A percentile compares a stretch with the other conserved stretches of the same genome.
Evolutionary conservation across 2,888 invertebrate species (phyloP).

Genomic region (Crocallis elinguaria): DNA sequence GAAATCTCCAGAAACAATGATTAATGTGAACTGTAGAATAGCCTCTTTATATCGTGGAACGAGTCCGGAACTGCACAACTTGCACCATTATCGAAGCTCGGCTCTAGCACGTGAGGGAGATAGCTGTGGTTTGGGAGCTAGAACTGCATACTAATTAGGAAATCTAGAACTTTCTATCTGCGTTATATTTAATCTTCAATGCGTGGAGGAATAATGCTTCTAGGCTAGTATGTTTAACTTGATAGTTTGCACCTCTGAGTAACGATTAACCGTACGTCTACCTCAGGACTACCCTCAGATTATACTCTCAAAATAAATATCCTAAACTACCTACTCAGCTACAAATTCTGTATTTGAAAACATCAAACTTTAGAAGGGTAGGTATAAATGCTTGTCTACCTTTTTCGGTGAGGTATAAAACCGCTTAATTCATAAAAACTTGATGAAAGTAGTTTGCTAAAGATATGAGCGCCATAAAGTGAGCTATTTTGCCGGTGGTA

Average conservation of each 20-base stretch:
- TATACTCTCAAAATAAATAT: too few relatives aligned
- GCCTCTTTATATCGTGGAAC: constrained; percentile 17
- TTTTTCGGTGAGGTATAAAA: background rate
- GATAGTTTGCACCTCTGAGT: too few relatives aligned
- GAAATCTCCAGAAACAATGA: constrained; percentile 26
- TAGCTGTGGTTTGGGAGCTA: constrained; percentile 22
- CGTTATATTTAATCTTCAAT: too few relatives aligned
- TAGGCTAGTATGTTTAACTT: too few relatives aligned
- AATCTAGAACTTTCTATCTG: too few relatives aligned
- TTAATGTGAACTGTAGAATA: constrained; percentile 34
- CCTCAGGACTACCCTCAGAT: too few relatives aligned
- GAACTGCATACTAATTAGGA: constrained; percentile 20
- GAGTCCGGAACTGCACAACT: constrained; percentile 29
- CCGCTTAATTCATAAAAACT: background rate
- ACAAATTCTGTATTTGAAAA: background rate
- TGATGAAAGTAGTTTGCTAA: constrained; percentile 2
- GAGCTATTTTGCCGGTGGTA: constrained; percentile 6
- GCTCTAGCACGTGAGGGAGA: constrained; percentile 28
- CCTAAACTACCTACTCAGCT: background rate
- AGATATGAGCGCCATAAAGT: constrained; percentile 23
- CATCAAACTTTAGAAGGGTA: background rate
- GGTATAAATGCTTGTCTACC: background rate
- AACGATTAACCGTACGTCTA: too few relatives aligned
- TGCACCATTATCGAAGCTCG: constrained; percentile 25
- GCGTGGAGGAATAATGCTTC: too few relatives aligned